phyloP scores from a whole-genome alignment of 2,888 invertebrate genomes.

The Hermodice carunculata region DNA sequence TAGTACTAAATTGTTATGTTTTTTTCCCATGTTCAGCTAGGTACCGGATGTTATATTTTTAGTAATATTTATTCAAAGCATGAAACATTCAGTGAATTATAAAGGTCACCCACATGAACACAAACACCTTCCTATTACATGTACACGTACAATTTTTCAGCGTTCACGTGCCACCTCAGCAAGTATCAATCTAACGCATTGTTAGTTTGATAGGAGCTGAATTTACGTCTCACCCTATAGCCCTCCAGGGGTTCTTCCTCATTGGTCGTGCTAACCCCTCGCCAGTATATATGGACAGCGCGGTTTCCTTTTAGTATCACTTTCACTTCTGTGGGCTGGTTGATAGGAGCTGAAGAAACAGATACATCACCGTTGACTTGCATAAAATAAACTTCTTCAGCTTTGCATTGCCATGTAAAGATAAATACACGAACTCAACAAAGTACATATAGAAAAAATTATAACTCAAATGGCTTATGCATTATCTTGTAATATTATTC shows the following conservation, averaged over 20 bases:
- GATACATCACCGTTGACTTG: not conserved
- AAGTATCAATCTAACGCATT: not conserved
- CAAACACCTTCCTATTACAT: no score
- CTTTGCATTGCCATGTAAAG: not conserved
- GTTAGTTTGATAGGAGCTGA: not conserved
- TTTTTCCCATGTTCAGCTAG: no score
- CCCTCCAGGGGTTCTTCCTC: slow-evolving; percentile 93
- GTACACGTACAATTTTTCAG: no score
- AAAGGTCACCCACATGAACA: no score
- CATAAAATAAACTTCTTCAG: not conserved
- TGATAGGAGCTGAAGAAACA: slow-evolving; percentile 81
- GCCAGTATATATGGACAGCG: slow-evolving; percentile 89
- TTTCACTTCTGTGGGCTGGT: slow-evolving; percentile 93
- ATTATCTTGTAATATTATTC: no score
- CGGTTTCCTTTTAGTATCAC: slow-evolving; percentile 87
- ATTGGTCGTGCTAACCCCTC: slow-evolving; percentile 88
- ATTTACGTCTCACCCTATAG: slow-evolving; percentile 81
- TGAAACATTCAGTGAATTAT: no score
- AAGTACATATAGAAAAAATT: no score
- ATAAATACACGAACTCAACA: not conserved
- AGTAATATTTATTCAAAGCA: no score
- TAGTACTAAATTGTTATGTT: no score
- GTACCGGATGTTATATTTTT: no score
- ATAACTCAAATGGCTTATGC: no score
- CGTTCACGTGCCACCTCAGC: no score